A percentile compares a stretch with the other conserved stretches of the same genome.
These are phyloP conservation scores for Chlorops oryzae DNA, from an alignment of 1,140 invertebrate genomes.

Conservation along the genomic window DNA sequence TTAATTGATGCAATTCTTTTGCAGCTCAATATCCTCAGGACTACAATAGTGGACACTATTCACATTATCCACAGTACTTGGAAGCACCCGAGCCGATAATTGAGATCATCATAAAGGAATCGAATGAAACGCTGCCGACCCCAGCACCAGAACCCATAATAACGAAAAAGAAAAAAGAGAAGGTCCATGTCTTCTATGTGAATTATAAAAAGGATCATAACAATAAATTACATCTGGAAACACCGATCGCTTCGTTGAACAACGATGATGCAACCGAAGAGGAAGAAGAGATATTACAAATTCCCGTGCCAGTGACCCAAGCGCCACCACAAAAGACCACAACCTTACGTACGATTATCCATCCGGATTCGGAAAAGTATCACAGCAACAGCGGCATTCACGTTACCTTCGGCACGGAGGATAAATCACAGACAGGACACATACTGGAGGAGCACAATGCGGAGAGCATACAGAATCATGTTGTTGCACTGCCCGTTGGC, in stretches of 20 bases:
- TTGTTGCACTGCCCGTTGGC: slow-evolving; percentile 52
- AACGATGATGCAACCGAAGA: slow-evolving; percentile 37
- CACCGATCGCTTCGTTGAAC: slow-evolving; percentile 41
- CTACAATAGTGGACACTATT: slow-evolving; percentile 17
- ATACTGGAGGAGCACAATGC: slow-evolving; percentile 51
- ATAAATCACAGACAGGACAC: slow-evolving; percentile 51
- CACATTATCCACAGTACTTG: slow-evolving; percentile 56
- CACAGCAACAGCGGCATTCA: slow-evolving; percentile 68
- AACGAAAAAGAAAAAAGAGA: slow-evolving; percentile 63
- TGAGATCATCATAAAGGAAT: slow-evolving; percentile 85
- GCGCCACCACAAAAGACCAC: slow-evolving; percentile 61
- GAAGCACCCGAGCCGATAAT: slow-evolving; percentile 82
- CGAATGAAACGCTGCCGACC: slow-evolving; percentile 69
- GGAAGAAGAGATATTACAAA: slow-evolving; percentile 61
- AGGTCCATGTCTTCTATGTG: slow-evolving; percentile 83
- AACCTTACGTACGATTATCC: slow-evolving; percentile 73
- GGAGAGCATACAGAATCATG: slow-evolving; percentile 55
- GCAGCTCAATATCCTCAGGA: slow-evolving; percentile 35
- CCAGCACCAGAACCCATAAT: slow-evolving; percentile 55
- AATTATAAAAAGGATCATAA: slow-evolving; percentile 78
- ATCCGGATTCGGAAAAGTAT: slow-evolving; percentile 74
- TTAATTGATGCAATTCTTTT: slow-evolving; percentile 12
- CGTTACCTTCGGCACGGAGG: slow-evolving; percentile 66
- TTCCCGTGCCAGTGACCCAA: slow-evolving; percentile 69
- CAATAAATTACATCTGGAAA: slow-evolving; percentile 48